Evolutionary conservation across 2,113 vertebrate genomes (phyloP).

Genomic region (Suricata suricatta): DNA sequence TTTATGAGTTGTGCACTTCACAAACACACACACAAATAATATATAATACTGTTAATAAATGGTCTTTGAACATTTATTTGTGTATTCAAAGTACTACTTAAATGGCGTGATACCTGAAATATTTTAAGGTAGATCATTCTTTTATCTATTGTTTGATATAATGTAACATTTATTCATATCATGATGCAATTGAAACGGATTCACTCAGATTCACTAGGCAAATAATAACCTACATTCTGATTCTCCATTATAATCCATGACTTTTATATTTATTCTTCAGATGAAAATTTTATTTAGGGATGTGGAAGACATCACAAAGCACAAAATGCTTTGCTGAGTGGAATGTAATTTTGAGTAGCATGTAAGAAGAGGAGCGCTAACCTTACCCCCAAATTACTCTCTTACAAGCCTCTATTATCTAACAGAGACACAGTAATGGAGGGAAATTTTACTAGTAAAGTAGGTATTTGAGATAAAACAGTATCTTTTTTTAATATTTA

Average conservation of each 20-base stretch:
- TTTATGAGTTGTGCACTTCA: neutral
- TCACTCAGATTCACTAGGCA: neutral
- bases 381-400: neutral
- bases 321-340: neutral
- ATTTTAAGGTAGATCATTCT: slow-evolving; percentile 51
- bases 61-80: neutral
- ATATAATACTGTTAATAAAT: neutral
- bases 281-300: neutral
- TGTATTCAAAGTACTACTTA: slow-evolving; percentile 25
- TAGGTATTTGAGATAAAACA: neutral
- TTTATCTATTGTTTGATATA: slow-evolving; percentile 50
- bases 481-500: neutral
- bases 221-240: slow-evolving; percentile 8
- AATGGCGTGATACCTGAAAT: slow-evolving; percentile 22
- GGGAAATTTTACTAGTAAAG: neutral
- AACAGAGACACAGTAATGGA: neutral
- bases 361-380: neutral
- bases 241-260: slow-evolving; percentile 12
- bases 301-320: neutral
- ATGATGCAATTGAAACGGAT: slow-evolving; percentile 33
- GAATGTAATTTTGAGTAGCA: neutral
- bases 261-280: slow-evolving; percentile 25
- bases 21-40: neutral
- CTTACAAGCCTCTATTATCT: neutral
- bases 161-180: slow-evolving; percentile 42